Evolutionary conservation across 1,140 invertebrate species (phyloP), one percentile per base, ranked within the genome.

Genomic region (Oppia nitens): DNA sequence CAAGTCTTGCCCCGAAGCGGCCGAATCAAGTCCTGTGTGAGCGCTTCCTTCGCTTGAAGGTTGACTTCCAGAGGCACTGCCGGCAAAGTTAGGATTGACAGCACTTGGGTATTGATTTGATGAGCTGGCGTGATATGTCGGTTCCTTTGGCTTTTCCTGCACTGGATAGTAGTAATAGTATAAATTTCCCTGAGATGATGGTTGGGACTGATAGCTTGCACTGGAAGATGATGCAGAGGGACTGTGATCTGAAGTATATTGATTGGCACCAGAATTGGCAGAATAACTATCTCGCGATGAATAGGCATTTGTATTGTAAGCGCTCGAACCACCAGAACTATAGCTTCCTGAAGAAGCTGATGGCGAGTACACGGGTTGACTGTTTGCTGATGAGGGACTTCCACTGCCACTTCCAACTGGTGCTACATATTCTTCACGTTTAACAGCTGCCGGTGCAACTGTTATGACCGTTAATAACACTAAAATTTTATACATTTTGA

Each of bases 91-190:
- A 6, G 51, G 50, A 17, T 54, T 63, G 24, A 54, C 62, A 2
- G 62, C 51, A 2, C 59, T 58, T 14, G 58, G 61, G 27, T 60
- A 56, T 25, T 63, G 60, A 11, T 56, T 65, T 2, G 62, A 65
- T 40, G 64, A 60, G 47, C 59, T 62, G 27, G 60, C 59, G 11
- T 59, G 57, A 47, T 55, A 60, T 20, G 57, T 52, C 26, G 60
- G 57, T 40, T 61, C 52, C 20, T 60, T 56, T 20, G 9, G 21
- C 49, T 65, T 66, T 14, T 66, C 64, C 53, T 64, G 62, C 6
- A 64, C 62, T 17, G 65, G 65, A 45, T 66, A 66, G 40, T 66
- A 66, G 32, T 66, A 66, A 47, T 66, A 66, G 29, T 66, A 66
- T 2, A 66, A 57, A 54, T 64, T 66, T 12, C 40, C 47, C 45